phyloP scores from a whole-genome alignment of 2,888 invertebrate species.

The Trichogramma dendrolimi region DNA sequence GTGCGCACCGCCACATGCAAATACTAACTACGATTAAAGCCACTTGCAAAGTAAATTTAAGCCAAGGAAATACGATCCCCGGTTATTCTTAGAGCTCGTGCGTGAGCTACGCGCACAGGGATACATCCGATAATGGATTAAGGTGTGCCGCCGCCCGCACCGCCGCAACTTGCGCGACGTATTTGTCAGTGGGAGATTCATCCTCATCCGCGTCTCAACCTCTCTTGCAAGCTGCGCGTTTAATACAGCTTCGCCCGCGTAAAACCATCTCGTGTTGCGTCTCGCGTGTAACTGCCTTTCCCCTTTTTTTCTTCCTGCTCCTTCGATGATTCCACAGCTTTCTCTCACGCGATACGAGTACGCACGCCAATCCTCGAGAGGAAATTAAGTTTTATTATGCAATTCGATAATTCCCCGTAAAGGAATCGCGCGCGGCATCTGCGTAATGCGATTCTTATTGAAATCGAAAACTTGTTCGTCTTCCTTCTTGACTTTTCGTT shows the following conservation, averaged over 20 bases:
- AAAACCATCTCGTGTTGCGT: neutral
- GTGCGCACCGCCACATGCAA: no score
- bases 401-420: neutral
- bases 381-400: conserved; percentile 6
- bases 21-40: no score
- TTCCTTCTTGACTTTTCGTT: neutral
- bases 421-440: neutral
- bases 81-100: no score
- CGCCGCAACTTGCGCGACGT: conserved; percentile 9
- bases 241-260: no score
- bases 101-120: no score
- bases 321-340: neutral
- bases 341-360: neutral
- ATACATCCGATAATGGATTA: conserved; percentile 38
- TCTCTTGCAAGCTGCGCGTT: no score
- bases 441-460: neutral
- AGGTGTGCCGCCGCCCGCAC: conserved; percentile 2
- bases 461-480: neutral
- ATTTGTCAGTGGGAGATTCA: neutral
- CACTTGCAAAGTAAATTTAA: conserved; percentile 36
- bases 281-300: neutral
- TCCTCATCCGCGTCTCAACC: no score
- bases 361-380: neutral
- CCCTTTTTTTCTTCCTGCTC: neutral
- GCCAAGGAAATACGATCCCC: conserved; percentile 5